A percentile compares a stretch with the other conserved stretches of the same genome.
phyloP scores from a whole-genome alignment of 2,797 vertebrate species.

The Iguana delicatissima region DNA sequence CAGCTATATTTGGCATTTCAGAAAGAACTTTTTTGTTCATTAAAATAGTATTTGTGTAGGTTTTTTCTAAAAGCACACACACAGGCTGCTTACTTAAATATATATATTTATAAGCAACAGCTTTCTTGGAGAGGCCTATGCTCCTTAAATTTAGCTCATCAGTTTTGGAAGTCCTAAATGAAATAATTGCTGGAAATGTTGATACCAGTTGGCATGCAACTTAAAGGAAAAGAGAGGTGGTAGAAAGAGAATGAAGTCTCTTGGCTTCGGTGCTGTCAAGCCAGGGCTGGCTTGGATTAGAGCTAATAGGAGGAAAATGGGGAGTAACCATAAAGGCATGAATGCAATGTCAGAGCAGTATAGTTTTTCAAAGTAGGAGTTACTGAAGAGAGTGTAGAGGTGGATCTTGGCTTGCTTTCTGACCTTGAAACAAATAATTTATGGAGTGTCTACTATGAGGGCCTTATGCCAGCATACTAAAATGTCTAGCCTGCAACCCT shows the following conservation, averaged over 20 bases:
- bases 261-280: background rate
- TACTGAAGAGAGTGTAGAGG: background rate
- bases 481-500: background rate
- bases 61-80: background rate
- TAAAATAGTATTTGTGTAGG: conserved; percentile 10
- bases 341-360: background rate
- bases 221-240: background rate
- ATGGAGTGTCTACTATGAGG: background rate
- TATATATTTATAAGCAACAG: conserved; percentile 24
- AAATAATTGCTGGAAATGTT: conserved; percentile 33
- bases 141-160: conserved; percentile 39
- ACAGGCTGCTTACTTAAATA: background rate
- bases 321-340: background rate
- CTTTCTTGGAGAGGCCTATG: conserved; percentile 5
- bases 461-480: background rate
- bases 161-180: conserved; percentile 35
- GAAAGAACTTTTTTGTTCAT: background rate
- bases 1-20: conserved; percentile 41
- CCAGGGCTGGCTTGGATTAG: conserved; percentile 11
- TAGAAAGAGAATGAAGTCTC: background rate
- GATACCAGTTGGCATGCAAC: conserved; percentile 11
- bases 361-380: conserved; percentile 4
- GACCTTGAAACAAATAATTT: conserved; percentile 9
- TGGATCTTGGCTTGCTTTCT: conserved; percentile 19
- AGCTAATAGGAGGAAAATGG: conserved; percentile 17